Conservation (phyloP, 2,888 invertebrate genomes). For the Ornithoptera priamus region DNA sequence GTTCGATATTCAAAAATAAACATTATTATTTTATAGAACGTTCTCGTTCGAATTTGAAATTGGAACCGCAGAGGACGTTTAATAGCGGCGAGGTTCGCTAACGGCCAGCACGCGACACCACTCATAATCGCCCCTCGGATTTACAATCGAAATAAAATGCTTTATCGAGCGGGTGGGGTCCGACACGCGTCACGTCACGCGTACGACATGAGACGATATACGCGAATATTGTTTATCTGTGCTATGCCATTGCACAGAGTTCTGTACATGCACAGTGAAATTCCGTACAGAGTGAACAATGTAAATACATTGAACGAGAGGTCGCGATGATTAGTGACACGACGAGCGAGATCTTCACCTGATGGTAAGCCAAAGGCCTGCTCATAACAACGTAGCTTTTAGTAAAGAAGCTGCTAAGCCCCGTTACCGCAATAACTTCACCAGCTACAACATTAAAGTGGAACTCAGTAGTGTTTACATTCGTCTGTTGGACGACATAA, state of each 20-base stretch:
- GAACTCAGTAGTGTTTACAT: too few species aligned
- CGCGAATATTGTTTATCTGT: constrained; percentile 22
- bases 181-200: constrained; percentile 15
- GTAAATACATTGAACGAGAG: too few species aligned
- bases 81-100: constrained; percentile 37
- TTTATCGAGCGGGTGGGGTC: constrained; percentile 54
- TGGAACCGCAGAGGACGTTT: constrained; percentile 26
- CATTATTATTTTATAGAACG: neutral
- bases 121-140: constrained; percentile 61
- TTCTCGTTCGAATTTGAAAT: constrained; percentile 20
- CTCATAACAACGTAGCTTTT: too few species aligned
- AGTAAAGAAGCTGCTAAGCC: too few species aligned
- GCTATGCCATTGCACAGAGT: neutral
- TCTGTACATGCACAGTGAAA: neutral
- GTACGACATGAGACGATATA: constrained; percentile 24
- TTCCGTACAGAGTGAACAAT: too few species aligned
- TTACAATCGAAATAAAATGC: constrained; percentile 67
- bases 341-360: too few species aligned
- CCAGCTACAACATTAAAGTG: too few species aligned
- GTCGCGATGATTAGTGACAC: too few species aligned
- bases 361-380: too few species aligned
- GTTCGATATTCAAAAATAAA: constrained; percentile 18
- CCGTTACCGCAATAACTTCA: too few species aligned
- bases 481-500: too few species aligned
- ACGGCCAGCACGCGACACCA: constrained; percentile 68